Base-by-base conservation (phyloP, 2,797 vertebrate species). In the Corythornis leucogaster region DNA sequence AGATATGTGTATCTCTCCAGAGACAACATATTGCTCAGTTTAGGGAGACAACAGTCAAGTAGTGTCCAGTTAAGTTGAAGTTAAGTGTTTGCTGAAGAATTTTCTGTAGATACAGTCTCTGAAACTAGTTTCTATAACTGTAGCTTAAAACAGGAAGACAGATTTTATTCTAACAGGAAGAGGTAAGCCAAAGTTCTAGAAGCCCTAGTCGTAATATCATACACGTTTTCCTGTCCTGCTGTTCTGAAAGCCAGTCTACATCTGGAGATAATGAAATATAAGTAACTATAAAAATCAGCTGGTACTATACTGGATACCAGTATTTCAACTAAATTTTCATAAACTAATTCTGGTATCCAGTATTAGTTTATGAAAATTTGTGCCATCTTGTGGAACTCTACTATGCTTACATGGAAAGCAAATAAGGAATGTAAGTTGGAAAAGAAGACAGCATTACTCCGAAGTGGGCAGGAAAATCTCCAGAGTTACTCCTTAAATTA, bases 151-250 rank as follows among this genome's bases (percentile, higher is more conserved):
- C 48, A 78, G 64, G 51, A 69, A 89, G 54, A 90, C 50, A 82
- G 5, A 43, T 40, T 93, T 85, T 64, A 58, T 51, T 78, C 25
- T 43, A 69, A 79, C 71, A 89, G 87, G 59, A 96, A 90, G 70
- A 90, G 83, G 78, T 74, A 89, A 89, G 57, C 28, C 54, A 50
- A 59, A 84, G 66, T 83, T 92, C 75, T 90, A 15, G 67, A 81
- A 61, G 21, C 12, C 22, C 25, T 42, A 51, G 50, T 76, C 18
- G n/a, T 66, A 75, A 90, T 24, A 90, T 11, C 4, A 2, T 55
- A 75, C 66, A 17, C 1, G 12, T 58, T 79, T 86, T 82, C 51
- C 24, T 77, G 48, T 67, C 63, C 68, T 74, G 53, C 18, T 63
- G 10, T 84, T 79, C 40, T 80, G 30, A 89, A 83, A 12, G 48